Base-by-base conservation (phyloP, 2,113 vertebrate genomes). In the Eudyptes chrysolophus region DNA sequence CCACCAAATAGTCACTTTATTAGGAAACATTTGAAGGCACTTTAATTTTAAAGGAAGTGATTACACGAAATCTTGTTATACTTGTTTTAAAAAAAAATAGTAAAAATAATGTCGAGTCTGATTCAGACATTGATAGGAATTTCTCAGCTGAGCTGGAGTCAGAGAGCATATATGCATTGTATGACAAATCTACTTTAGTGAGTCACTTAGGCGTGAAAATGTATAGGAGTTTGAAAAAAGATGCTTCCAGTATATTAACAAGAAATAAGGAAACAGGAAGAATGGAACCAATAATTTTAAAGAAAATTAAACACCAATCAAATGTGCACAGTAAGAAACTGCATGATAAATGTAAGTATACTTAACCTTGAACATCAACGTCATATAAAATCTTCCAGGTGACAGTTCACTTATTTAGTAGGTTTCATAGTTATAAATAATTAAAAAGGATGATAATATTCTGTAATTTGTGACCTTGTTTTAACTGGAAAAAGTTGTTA, bases 381-480 rank as follows among this genome's bases (percentile, higher is more conserved):
- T 94, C 84, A 86, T 69, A 79, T 80, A 87, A 91, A 90, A 95
- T 93, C 87, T 97, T 97, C 86, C 92, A 88, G 89, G 90, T 98
- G 95, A 90, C 90, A 90, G 89, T 96, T 97, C 94, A 95, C 78
- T 96, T 97, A 91, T 84, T 89, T 75, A 85, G 66, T 97, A 97
- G 76, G 64, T 96, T 98, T 97, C 91, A 79, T 95, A 84, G 75
- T 64, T 95, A 96, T 44, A 79, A 95, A 92, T 94, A 92, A 96
- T 92, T 92, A 57, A 97, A 88, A 54, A 85, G 89, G 65, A 82
- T 95, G 36, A 97, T 89, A 97, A 96, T 96, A 97, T 96, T 97
- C 96, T 98, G 92, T 98, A 94, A 98, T 97, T 98, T 98, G 97
- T 98, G 96, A 98, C 96, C 94, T 97, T 98, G 96, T 94, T 98